These are phyloP conservation scores for Lutjanus campechanus DNA, from an alignment of 2,797 vertebrate species.

Conservation along the genomic window DNA sequence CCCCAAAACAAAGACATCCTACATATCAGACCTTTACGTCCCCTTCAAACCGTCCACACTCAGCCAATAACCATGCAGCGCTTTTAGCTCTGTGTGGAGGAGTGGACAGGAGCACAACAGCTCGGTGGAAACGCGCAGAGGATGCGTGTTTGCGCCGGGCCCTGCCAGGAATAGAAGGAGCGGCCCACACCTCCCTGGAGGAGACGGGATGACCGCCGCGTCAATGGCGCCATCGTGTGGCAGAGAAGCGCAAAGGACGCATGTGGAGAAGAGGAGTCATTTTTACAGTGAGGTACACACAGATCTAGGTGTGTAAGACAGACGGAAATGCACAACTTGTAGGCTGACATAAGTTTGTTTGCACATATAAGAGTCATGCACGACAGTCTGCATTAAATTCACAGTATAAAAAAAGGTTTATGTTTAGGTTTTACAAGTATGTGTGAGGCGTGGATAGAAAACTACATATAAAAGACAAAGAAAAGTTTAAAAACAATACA, in stretches of 20 bases:
- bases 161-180: constrained; percentile 67
- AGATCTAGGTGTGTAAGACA: constrained; percentile 24
- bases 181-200: constrained; percentile 60
- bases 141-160: constrained; percentile 42
- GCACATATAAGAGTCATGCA: not conserved
- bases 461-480: too few species aligned
- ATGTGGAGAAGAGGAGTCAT: not conserved
- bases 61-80: constrained; percentile 24
- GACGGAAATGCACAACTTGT: not conserved
- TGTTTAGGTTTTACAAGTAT: too few species aligned
- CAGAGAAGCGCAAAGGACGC: not conserved
- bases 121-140: constrained; percentile 41
- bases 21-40: constrained; percentile 9
- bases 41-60: not conserved
- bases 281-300: not conserved
- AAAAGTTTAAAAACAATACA: too few species aligned
- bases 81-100: constrained; percentile 50
- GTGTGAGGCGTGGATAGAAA: too few species aligned
- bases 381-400: not conserved
- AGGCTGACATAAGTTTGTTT: not conserved
- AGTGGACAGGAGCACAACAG: constrained; percentile 30
- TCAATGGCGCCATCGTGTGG: constrained; percentile 68
- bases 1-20: not conserved
- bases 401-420: not conserved
- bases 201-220: not conserved